Evolutionary conservation across 2,888 invertebrate genomes (phyloP).

Genomic region (Troides oblongomaculatus): DNA sequence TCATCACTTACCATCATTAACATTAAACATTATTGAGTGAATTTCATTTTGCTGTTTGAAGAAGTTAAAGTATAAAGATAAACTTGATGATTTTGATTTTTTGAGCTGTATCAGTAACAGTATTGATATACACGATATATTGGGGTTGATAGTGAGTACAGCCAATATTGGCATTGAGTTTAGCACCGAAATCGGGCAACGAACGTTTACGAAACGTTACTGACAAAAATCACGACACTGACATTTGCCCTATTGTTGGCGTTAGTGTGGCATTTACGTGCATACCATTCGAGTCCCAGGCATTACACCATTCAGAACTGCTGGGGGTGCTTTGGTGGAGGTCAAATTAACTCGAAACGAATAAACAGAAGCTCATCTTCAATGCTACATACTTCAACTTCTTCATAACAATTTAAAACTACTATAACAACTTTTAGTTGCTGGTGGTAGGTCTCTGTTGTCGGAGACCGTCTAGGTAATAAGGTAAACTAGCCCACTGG

Average conservation of each 20-base stretch:
- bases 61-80: too few species aligned
- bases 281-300: slow-evolving; percentile 53
- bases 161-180: background rate
- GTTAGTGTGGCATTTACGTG: slow-evolving; percentile 68
- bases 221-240: slow-evolving; percentile 77
- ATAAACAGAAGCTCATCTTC: background rate
- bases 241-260: slow-evolving; percentile 72
- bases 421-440: background rate
- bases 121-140: background rate
- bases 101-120: too few species aligned
- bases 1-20: too few species aligned
- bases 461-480: too few species aligned
- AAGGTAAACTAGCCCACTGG: too few species aligned
- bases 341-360: background rate
- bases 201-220: slow-evolving; percentile 65
- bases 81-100: too few species aligned
- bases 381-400: background rate
- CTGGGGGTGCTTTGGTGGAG: slow-evolving; percentile 3
- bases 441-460: too few species aligned
- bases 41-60: too few species aligned
- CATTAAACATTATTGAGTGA: too few species aligned
- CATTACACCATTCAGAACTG: slow-evolving; percentile 31
- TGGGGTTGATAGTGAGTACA: background rate
- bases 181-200: slow-evolving; percentile 18
- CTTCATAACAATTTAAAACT: background rate